Evolutionary conservation across 2,797 vertebrate species (phyloP).

Genomic region (Astyanax mexicanus): DNA sequence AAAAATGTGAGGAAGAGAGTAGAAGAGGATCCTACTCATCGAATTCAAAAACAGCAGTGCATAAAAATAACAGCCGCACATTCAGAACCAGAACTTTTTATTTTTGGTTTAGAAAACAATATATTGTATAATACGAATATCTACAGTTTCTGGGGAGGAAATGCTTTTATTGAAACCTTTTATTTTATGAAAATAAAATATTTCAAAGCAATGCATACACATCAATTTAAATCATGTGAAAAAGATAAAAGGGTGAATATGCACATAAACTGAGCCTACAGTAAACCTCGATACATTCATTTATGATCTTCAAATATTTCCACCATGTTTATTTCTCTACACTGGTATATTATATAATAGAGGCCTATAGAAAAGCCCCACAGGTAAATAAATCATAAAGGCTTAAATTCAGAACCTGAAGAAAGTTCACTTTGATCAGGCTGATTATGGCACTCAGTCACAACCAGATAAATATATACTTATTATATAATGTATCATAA

Average conservation of each 20-base stretch:
- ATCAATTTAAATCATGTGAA: constrained; percentile 18
- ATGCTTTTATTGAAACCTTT: constrained; percentile 15
- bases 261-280: background rate
- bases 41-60: background rate
- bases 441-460: background rate
- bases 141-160: background rate
- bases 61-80: background rate
- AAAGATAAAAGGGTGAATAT: background rate
- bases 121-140: background rate
- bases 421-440: background rate
- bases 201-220: background rate
- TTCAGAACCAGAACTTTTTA: background rate
- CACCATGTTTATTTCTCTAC: background rate
- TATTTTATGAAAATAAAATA: background rate
- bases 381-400: background rate
- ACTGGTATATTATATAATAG: background rate
- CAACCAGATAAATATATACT: background rate
- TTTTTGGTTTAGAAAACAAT: background rate
- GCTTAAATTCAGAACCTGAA: background rate
- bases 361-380: background rate
- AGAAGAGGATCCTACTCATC: no score
- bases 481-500: no score
- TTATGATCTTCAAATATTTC: background rate
- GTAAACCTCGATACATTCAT: background rate
- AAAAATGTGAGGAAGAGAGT: no score